Evolutionary conservation across 1,140 invertebrate species (phyloP).

Genomic region (Drosophila oshimai): DNA sequence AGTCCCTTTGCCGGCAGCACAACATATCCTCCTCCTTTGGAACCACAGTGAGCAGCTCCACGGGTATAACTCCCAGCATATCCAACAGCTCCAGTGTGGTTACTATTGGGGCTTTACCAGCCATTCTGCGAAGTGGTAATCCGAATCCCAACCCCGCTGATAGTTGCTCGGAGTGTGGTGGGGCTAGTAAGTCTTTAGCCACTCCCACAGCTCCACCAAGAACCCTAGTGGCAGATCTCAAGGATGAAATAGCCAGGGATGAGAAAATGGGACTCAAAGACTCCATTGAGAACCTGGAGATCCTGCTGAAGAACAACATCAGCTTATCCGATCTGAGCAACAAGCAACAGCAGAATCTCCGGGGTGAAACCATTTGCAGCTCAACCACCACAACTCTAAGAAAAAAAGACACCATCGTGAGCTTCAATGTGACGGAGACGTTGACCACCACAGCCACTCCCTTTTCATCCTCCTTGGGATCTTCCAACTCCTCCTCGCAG

Average conservation of each 20-base stretch:
- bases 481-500: constrained; percentile 7
- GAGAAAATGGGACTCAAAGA: constrained; percentile 70
- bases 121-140: constrained; percentile 32
- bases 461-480: constrained; percentile 14
- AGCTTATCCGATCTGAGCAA: constrained; percentile 80
- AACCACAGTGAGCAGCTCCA: constrained; percentile 65
- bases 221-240: constrained; percentile 62
- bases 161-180: constrained; percentile 40
- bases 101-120: constrained; percentile 64
- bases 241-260: constrained; percentile 62
- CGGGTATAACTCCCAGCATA: constrained; percentile 71
- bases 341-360: constrained; percentile 77
- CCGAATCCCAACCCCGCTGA: constrained; percentile 45
- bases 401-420: constrained; percentile 61
- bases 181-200: constrained; percentile 12
- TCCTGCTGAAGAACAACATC: constrained; percentile 81
- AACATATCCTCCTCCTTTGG: constrained; percentile 81
- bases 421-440: constrained; percentile 68
- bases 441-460: constrained; percentile 46
- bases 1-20: constrained; percentile 79
- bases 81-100: constrained; percentile 80
- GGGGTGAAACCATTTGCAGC: constrained; percentile 31
- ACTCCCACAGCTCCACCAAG: constrained; percentile 51
- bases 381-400: constrained; percentile 47
- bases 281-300: constrained; percentile 82